Base-by-base conservation (phyloP, 2,797 vertebrate species). In the Tenualosa ilisha region DNA sequence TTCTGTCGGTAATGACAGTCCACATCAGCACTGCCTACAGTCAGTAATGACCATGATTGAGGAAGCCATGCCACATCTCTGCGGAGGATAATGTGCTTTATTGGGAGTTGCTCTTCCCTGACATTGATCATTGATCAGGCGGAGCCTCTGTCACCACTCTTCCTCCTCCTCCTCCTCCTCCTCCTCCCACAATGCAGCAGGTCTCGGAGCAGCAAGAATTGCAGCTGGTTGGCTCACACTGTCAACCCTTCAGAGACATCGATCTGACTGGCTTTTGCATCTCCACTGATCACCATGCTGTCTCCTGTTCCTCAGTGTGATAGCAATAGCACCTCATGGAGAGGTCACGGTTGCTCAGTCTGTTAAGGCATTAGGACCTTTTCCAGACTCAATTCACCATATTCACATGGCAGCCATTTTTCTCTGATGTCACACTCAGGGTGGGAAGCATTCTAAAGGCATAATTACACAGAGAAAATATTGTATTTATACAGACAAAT, bases 11-110 rank as follows among this genome's bases (percentile, higher is more conserved):
- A 46, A 79, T 40, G 72, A 40, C 8, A 43, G 37, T 46, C 72
- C 8, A 46, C 72, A 79, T 46, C 40, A 79, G 31, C 20, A 31
- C 31, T 75, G 68, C 31, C 31, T 75, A 15, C 68, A 37, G 68
- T 75, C 31, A 75, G 68, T 75, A 40, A 75, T 75, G 68, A 40
- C 40, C 13, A 75, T 72, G 68, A 75, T 75, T 75, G 68, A 75
- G 68, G 68, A 15, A 40, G 68, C 31, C 13, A 15, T 75, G 37
- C 13, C 31, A 6, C 31, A 13, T 40, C 68, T 37, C 72, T 79
- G 53, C 0, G 72, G 72, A 1, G 15, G 37, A 43, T 46, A 43
- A 22, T 79, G 40, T 1, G 40, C 72, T 43, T 22, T 3, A 46
- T 79, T 40, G 72, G 65, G 72, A 79, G 37, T 22, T 17, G 72